Conservation (phyloP, 2,797 vertebrate species). For the Artibeus jamaicensis region DNA sequence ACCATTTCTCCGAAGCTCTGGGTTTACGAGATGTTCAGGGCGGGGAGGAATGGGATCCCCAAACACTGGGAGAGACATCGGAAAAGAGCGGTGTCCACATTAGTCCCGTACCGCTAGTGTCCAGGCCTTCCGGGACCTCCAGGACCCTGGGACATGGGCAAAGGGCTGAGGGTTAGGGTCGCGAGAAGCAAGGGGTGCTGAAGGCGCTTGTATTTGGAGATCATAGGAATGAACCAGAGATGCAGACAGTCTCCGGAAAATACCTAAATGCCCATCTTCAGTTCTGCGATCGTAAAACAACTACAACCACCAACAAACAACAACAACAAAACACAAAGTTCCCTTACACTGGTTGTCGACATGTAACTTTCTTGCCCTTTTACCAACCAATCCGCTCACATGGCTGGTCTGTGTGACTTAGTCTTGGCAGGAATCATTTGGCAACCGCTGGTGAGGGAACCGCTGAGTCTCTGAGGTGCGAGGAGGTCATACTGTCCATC, state of each 20-base stretch:
- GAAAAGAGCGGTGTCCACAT: not conserved
- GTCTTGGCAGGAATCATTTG: not conserved
- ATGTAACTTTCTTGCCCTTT: not conserved
- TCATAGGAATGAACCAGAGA: not conserved
- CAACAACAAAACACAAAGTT: not conserved
- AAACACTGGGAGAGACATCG: too few species aligned
- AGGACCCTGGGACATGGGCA: not conserved
- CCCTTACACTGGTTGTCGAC: not conserved
- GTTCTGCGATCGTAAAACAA: not conserved
- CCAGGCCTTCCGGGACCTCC: not conserved
- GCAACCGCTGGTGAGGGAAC: not conserved
- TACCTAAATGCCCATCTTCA: not conserved
- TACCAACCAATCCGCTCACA: not conserved
- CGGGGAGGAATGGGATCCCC: not conserved
- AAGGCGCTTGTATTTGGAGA: not conserved
- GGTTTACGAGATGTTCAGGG: not conserved
- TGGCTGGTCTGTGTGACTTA: too few species aligned
- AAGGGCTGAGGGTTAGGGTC: not conserved
- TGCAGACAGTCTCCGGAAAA: not conserved
- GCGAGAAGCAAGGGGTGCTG: not conserved
- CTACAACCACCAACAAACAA: not conserved
- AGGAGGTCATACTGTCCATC: not conserved
- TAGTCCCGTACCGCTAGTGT: not conserved
- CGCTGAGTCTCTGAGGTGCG: not conserved
- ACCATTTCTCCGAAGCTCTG: not conserved